Conservation (phyloP, 2,113 vertebrate genomes). For the Callipepla californica region DNA sequence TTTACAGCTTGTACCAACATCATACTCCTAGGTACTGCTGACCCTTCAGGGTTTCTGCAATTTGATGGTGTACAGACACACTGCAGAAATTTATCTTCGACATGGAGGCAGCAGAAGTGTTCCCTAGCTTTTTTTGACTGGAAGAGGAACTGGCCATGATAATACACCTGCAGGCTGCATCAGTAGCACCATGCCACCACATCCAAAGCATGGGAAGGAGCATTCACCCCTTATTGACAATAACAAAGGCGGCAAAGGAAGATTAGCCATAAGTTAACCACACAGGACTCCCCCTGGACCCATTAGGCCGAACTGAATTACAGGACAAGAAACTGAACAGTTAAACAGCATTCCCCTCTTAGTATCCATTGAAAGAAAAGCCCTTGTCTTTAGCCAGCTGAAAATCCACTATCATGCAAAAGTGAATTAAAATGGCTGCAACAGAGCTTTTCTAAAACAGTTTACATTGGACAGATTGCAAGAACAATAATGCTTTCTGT, state of each 20-base stretch:
- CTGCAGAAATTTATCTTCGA: background rate
- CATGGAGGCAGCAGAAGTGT: background rate
- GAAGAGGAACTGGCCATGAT: background rate
- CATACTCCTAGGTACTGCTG: background rate
- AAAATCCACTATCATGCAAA: constrained; percentile 58
- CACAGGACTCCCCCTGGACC: background rate
- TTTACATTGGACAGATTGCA: constrained; percentile 68
- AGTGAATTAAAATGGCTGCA: constrained; percentile 54
- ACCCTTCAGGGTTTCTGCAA: background rate
- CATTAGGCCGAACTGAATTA: background rate
- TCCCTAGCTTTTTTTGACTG: accelerated
- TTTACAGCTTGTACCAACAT: background rate
- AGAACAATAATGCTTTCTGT: constrained; percentile 69
- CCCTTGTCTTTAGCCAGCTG: constrained; percentile 34
- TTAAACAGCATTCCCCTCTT: constrained; percentile 23
- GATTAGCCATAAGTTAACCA: background rate
- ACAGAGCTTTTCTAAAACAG: constrained; percentile 58
- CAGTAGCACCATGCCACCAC: background rate
- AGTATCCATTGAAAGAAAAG: constrained; percentile 53
- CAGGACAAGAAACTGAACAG: background rate
- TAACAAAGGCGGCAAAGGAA: background rate
- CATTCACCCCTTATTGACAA: background rate
- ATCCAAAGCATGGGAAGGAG: background rate
- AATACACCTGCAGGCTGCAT: background rate
- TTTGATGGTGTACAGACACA: accelerated